Conservation (phyloP, 2,113 vertebrate genomes). For the Melanerpes formicivorus region DNA sequence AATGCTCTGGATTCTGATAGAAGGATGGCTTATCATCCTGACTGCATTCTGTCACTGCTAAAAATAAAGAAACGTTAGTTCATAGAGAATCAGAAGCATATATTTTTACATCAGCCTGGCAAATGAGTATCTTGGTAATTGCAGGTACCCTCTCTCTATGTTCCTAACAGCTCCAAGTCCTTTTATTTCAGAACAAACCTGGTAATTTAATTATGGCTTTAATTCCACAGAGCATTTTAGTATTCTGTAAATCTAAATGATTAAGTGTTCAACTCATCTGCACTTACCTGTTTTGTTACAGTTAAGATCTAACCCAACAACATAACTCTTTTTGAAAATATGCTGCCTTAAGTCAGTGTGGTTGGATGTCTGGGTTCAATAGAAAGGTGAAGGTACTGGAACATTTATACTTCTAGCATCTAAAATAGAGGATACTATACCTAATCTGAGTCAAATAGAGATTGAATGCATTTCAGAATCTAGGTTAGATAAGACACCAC, state of each 20-base stretch:
- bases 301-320: neutral
- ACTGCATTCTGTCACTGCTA: neutral
- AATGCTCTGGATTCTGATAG: neutral
- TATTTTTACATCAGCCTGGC: neutral
- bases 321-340: neutral
- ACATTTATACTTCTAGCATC: neutral
- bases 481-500: neutral
- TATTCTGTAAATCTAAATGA: neutral
- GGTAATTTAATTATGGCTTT: neutral
- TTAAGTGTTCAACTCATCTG: neutral
- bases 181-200: conserved; percentile 6
- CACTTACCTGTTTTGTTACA: neutral
- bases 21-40: neutral
- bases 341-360: neutral
- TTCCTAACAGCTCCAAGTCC: neutral
- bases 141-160: neutral
- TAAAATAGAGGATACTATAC: neutral
- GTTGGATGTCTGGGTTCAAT: neutral
- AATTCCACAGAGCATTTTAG: neutral
- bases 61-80: neutral
- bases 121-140: neutral
- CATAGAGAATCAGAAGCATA: neutral
- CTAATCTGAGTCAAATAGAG: neutral
- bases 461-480: conserved; percentile 1
- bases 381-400: neutral